Base-by-base conservation (phyloP, 2,113 vertebrate genomes). In the Columba livia region DNA sequence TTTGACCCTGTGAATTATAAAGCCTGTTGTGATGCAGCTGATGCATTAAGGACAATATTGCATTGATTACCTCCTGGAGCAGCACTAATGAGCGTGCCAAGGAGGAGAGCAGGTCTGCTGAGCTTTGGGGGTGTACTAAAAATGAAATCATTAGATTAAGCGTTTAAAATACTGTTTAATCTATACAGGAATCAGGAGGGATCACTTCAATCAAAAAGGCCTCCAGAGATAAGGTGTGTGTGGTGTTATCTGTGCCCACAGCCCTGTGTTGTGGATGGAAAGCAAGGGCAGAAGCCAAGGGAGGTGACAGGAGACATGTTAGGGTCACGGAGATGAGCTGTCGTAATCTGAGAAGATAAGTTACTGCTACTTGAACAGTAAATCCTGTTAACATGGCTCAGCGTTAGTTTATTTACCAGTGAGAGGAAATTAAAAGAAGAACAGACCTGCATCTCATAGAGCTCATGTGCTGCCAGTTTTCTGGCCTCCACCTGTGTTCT, bases 1-100 rank as follows among this genome's bases (percentile, higher is more conserved):
- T 38, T 25, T 91, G 88, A 93, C 91, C 91, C 90, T 70, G 75
- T 70, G 72, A 80, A 18, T 91, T 62, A 53, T 60, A 71, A 90
- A 90, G 82, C 60, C 72, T 25, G 17, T 48, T 77, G 82, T 44
- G 85, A 80, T 94, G 94, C 11, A 3, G 51, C 89, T 66, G 77
- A 50, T 96, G 85, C 90, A 80, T 96, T 93, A 96, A 87, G 88
- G 90, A 86, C 69, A 36, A 23, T 66, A 51, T 79, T 53, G 64
- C 90, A 93, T 91, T 86, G 95, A 88, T 91, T 91, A 75, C 72
- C 79, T 88, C 67, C 58, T 71, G 70, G 12, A 57, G 64, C 48
- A 53, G 53, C 62, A 9, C 62, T 90, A 51, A 44, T 15, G 73
- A 84, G 48, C 11, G 1, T 44, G 84, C 36, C 79, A 40, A 65